Base-by-base conservation (phyloP, 2,888 invertebrate species). In the Athalia circularis region DNA sequence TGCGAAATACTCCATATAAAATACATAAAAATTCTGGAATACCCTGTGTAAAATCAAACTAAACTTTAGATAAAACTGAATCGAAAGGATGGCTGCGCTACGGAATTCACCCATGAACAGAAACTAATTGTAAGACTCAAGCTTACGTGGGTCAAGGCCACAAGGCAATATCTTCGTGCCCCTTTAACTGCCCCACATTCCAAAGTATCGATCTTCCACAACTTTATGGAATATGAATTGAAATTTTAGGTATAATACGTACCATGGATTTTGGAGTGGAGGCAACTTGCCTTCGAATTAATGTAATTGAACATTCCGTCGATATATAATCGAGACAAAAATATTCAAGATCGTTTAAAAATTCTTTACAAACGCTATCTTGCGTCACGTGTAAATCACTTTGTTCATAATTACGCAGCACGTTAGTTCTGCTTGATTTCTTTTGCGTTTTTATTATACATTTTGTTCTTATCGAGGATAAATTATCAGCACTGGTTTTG, bases 141-240 rank as follows among this genome's bases (percentile, higher is more conserved):
- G 72, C 59, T 47, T 72, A 72, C 52, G 72, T 59, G 47, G 72
- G 72, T 72, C 72, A 72, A 72, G 72, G 72, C 72, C 59, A 72
- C 57, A 45, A 72, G 52, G 47, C 45, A 72, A 72, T 72, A 59
- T 59, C 59, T 72, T 29, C 29, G 29, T 29, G 59, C 59, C 72
- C 72, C 72, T 72, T 72, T 72, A 59, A 72, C 72, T 59, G 52
- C 15, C 15, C 59, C 15, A 15, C 43, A 6, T 47, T 72, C 15
- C 11, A 59, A 59, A 59, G 8, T 57, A 72, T 72, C 72, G 72
- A 72, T 72, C 5, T 64, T 47, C 8, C 8, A 45, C 13, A 57
- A 57, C 45, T 59, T 72, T 47, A 59, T 52, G 5, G 13, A 62
- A 8, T 11, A 13, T 11, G 62, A 62, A 13, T 5, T 13, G n/a